These are phyloP conservation scores for Apamea epomidion DNA, from an alignment of 2,888 invertebrate genomes.

Conservation along the genomic window DNA sequence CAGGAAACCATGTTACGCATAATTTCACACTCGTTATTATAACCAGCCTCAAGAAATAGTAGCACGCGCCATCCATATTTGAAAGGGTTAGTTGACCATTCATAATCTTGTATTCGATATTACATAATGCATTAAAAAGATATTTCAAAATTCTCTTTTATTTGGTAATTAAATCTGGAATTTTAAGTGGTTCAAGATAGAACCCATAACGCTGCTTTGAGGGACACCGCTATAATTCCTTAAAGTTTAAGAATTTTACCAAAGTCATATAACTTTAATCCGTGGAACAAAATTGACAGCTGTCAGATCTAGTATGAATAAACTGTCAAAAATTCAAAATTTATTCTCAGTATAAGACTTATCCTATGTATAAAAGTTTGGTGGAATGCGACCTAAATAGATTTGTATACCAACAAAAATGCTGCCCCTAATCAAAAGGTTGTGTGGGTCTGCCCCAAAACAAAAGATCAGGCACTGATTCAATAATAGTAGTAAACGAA, in stretches of 20 bases:
- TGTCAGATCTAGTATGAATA: no score
- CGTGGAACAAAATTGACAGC: no score
- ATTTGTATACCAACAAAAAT: background rate
- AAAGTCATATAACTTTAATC: no score
- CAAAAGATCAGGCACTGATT: background rate
- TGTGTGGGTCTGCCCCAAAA: background rate
- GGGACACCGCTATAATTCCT: background rate
- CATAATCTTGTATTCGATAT: background rate
- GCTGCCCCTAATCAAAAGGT: background rate
- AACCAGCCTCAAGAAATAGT: background rate
- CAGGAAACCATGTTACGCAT: slow-evolving; percentile 47
- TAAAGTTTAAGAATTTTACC: background rate
- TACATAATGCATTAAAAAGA: background rate
- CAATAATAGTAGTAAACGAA: background rate
- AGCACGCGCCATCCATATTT: background rate
- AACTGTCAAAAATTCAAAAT: no score
- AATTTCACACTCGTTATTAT: slow-evolving; percentile 24
- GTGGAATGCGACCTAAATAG: no score
- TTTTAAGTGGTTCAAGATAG: background rate
- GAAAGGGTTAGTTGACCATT: background rate
- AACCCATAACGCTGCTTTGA: background rate
- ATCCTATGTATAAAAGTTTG: no score
- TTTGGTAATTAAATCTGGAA: background rate
- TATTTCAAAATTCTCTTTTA: background rate
- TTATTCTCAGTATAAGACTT: no score